Evolutionary conservation across 2,113 vertebrate species (phyloP).

Genomic region (Syngnathoides biaculeatus): DNA sequence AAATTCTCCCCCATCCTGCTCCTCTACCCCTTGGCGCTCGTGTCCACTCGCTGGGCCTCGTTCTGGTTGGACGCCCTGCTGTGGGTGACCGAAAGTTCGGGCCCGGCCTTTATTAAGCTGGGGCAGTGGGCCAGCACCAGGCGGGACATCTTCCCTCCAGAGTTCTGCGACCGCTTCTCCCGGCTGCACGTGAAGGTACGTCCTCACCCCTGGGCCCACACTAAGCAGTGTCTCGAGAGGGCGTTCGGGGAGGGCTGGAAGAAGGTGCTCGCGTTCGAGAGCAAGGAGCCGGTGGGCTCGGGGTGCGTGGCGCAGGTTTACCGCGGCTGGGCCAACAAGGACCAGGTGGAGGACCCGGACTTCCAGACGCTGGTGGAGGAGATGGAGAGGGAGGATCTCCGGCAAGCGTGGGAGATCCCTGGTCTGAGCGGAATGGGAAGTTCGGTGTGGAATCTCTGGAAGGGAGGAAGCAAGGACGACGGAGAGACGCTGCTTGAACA

Average conservation of each 20-base stretch:
- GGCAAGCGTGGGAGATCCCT: constrained; percentile 76
- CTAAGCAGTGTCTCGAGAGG: constrained; percentile 74
- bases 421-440: constrained; percentile 66
- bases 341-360: constrained; percentile 61
- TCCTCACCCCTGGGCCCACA: constrained; percentile 87
- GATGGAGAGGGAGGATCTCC: constrained; percentile 58
- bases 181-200: constrained; percentile 82
- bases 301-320: constrained; percentile 95
- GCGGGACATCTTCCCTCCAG: constrained; percentile 84
- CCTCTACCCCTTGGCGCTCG: constrained; percentile 78
- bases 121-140: constrained; percentile 96
- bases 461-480: constrained; percentile 40
- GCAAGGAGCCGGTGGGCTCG: constrained; percentile 84
- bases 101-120: constrained; percentile 88
- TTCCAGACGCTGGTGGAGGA: constrained; percentile 50
- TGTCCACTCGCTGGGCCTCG: constrained; percentile 61
- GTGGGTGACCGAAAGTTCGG: constrained; percentile 83
- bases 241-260: constrained; percentile 86
- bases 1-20: constrained; percentile 85
- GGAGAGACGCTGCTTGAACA: constrained; percentile 31
- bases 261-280: constrained; percentile 75
- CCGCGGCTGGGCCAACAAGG: constrained; percentile 77
- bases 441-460: constrained; percentile 56
- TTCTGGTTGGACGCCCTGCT: constrained; percentile 82
- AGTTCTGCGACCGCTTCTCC: constrained; percentile 85